Conservation (phyloP, 2,888 invertebrate species). For the Troides aeacus region DNA sequence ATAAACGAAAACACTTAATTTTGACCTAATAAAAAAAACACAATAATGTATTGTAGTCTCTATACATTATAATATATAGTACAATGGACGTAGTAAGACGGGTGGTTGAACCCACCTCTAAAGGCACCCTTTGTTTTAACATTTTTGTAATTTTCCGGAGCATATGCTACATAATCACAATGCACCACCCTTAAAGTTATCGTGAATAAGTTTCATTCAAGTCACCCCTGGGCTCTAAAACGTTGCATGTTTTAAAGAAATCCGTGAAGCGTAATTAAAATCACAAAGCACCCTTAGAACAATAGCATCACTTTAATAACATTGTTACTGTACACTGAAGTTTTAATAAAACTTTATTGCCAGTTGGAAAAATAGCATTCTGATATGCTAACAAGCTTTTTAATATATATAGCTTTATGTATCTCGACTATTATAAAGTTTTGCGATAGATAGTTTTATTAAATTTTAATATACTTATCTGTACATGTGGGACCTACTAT, state of each 20-base stretch:
- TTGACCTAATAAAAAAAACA: background rate
- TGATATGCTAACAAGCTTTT: background rate
- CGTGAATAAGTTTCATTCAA: constrained; percentile 26
- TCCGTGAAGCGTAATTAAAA: constrained; percentile 26
- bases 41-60: background rate
- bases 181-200: constrained; percentile 22
- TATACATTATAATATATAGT: background rate
- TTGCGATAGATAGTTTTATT: too few species aligned
- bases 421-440: too few species aligned
- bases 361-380: background rate
- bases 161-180: constrained; percentile 27
- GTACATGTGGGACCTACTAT: too few species aligned
- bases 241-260: constrained; percentile 25
- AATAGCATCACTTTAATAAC: constrained; percentile 18
- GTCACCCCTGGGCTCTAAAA: constrained; percentile 25
- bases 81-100: background rate
- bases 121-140: constrained; percentile 19
- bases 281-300: constrained; percentile 23
- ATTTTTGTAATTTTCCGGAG: constrained; percentile 23
- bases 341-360: background rate
- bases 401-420: background rate
- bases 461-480: too few species aligned
- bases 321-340: constrained; percentile 19
- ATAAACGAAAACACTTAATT: too few species aligned
- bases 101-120: constrained; percentile 15